Evolutionary conservation across 2,888 invertebrate genomes (phyloP).

Genomic region (Lapara coniferarum): DNA sequence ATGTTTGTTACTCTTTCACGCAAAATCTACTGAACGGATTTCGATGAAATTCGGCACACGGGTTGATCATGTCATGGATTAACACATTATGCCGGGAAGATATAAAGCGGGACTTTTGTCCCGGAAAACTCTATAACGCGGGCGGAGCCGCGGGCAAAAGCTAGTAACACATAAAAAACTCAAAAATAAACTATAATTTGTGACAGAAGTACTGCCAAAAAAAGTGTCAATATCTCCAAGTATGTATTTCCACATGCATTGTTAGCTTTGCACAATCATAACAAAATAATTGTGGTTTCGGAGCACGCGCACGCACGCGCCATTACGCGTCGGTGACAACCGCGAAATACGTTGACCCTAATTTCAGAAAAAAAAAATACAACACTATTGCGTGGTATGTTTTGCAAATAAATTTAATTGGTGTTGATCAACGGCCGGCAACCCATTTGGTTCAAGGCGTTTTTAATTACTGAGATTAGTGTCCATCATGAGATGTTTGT

Average conservation of each 20-base stretch:
- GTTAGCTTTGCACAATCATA: slow-evolving; percentile 41
- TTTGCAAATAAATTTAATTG: slow-evolving; percentile 22
- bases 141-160: too few species aligned
- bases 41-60: too few species aligned
- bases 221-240: slow-evolving; percentile 2
- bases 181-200: not conserved
- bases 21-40: too few species aligned
- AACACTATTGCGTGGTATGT: slow-evolving; percentile 6
- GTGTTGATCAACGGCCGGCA: slow-evolving; percentile 21
- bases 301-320: slow-evolving; percentile 36
- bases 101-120: too few species aligned
- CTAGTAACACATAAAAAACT: not conserved
- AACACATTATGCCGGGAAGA: too few species aligned
- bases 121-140: too few species aligned
- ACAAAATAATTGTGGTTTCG: slow-evolving; percentile 36
- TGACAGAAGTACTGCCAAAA: slow-evolving; percentile 9
- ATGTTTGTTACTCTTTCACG: too few species aligned
- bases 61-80: too few species aligned
- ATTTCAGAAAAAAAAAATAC: slow-evolving; percentile 31
- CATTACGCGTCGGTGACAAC: slow-evolving; percentile 41
- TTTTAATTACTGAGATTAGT: slow-evolving; percentile 21
- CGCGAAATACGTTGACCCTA: slow-evolving; percentile 39
- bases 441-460: slow-evolving; percentile 21
- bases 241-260: slow-evolving; percentile 15
- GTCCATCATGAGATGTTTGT: not conserved